These are phyloP conservation scores for Tethya wilhelma DNA, from an alignment of 37 sponge, comb jelly and placozoan genomes.

Conservation along the genomic window DNA sequence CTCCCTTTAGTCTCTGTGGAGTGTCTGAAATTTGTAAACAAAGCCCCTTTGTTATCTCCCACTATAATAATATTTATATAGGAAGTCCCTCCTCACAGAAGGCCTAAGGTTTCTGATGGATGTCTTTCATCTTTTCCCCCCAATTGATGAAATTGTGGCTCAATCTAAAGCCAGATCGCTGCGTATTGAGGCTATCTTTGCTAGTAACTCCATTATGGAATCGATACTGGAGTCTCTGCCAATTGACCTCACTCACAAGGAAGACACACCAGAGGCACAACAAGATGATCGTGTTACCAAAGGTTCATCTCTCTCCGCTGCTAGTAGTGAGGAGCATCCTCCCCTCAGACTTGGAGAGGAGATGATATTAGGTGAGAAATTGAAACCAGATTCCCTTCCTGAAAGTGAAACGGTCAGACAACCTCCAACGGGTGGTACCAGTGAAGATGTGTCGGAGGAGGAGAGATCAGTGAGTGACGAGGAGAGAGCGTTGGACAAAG, in stretches of 20 bases:
- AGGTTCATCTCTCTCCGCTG: background rate
- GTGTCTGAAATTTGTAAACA: background rate
- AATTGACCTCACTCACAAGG: background rate
- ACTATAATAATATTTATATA: background rate
- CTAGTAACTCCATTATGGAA: constrained; percentile 5
- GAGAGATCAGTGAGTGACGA: constrained; percentile 14
- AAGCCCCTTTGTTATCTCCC: background rate
- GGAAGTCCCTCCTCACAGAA: constrained; percentile 53
- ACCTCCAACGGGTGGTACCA: background rate
- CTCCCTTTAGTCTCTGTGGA: background rate
- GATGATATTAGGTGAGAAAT: too few species aligned
- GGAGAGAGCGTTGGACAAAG: constrained; percentile 53
- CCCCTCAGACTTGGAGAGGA: background rate
- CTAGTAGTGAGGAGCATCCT: background rate
- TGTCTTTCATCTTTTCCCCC: constrained; percentile 50
- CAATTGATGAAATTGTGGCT: constrained; percentile 32
- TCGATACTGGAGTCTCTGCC: constrained; percentile 2
- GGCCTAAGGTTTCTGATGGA: constrained; percentile 51
- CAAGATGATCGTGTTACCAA: background rate
- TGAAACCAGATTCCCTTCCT: too few species aligned
- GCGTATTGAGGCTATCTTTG: constrained; percentile 8
- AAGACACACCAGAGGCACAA: background rate
- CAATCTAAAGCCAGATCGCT: background rate
- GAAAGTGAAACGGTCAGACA: background rate
- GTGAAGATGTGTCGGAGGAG: background rate